These are phyloP conservation scores for Percopsis transmontana DNA, from an alignment of 2,113 vertebrate species.

Conservation along the genomic window DNA sequence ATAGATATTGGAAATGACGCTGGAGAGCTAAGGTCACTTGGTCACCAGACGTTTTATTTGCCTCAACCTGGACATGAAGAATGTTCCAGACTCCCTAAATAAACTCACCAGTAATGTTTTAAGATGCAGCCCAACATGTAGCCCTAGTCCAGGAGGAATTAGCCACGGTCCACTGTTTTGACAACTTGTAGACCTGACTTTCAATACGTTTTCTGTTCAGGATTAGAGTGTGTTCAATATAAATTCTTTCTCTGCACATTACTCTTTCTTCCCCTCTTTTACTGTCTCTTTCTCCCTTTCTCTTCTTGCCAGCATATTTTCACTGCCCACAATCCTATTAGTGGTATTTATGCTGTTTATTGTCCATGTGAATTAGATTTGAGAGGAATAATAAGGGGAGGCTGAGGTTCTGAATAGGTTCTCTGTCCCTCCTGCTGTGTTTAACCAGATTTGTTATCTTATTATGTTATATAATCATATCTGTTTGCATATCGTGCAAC, in stretches of 20 bases:
- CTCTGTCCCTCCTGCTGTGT: slow-evolving; percentile 55
- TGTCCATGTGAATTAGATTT: slow-evolving; percentile 68
- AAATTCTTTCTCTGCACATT: slow-evolving; percentile 9
- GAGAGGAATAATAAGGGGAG: slow-evolving; percentile 62
- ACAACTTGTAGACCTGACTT: slow-evolving; percentile 39
- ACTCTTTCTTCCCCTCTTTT: not conserved
- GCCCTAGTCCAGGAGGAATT: slow-evolving; percentile 46
- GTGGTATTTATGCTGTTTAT: slow-evolving; percentile 68
- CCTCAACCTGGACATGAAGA: slow-evolving; percentile 39
- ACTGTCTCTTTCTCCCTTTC: slow-evolving; percentile 9
- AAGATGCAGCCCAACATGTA: slow-evolving; percentile 41
- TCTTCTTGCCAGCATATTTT: slow-evolving; percentile 57
- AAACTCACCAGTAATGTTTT: slow-evolving; percentile 47
- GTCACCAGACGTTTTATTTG: slow-evolving; percentile 31
- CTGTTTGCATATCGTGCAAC: slow-evolving; percentile 54
- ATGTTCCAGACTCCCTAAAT: slow-evolving; percentile 56
- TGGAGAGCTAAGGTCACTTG: slow-evolving; percentile 36
- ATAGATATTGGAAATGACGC: slow-evolving; percentile 4
- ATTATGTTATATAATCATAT: slow-evolving; percentile 64
- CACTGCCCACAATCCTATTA: slow-evolving; percentile 59
- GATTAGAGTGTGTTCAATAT: slow-evolving; percentile 37
- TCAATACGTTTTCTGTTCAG: slow-evolving; percentile 24
- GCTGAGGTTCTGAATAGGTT: slow-evolving; percentile 61
- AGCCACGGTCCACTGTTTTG: slow-evolving; percentile 50
- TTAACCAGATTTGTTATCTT: slow-evolving; percentile 66